Percentiles rank a stretch among this genome's conserved stretches.
phyloP scores from a whole-genome alignment of 1,140 invertebrate genomes.

The Aphelinus certus region DNA sequence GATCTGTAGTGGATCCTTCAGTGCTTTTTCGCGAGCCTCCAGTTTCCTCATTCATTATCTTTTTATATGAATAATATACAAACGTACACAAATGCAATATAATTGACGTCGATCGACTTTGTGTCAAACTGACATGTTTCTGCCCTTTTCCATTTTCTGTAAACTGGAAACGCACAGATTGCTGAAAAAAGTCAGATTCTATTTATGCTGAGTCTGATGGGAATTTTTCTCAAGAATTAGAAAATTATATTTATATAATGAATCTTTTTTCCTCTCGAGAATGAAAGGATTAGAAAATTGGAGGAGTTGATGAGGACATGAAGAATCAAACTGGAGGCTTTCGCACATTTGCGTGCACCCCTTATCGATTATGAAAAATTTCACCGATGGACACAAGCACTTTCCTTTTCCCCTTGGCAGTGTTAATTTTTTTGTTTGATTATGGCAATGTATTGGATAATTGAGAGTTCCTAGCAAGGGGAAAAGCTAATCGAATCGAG shows the following conservation, averaged over 20 bases:
- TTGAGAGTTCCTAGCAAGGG: slow-evolving; percentile 3
- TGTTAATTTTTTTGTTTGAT: slow-evolving; percentile 1
- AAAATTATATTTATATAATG: slow-evolving; percentile 3
- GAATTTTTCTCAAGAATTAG: too few relatives aligned
- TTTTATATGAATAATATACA: slow-evolving; percentile 23
- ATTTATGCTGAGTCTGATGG: too few relatives aligned
- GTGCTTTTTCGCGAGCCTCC: slow-evolving; percentile 44
- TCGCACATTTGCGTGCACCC: slow-evolving; percentile 61
- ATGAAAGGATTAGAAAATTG: slow-evolving; percentile 46
- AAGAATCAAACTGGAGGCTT: slow-evolving; percentile 54
- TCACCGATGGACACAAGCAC: not conserved
- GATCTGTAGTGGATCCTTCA: slow-evolving; percentile 40
- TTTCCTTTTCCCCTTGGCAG: slow-evolving; percentile 8
- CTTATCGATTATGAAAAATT: slow-evolving; percentile 44
- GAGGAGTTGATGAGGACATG: slow-evolving; percentile 45
- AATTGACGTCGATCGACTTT: not conserved
- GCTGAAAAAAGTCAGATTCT: not conserved
- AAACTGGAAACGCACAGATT: slow-evolving; percentile 25
- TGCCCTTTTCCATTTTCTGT: slow-evolving; percentile 3
- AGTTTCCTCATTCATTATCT: slow-evolving; percentile 23
- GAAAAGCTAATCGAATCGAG: not conserved
- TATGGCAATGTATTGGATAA: not conserved
- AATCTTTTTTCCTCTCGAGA: slow-evolving; percentile 35
- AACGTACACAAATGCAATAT: slow-evolving; percentile 22
- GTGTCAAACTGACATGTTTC: slow-evolving; percentile 12